Percentiles rank a stretch among this genome's conserved stretches.
Evolutionary conservation across 2,113 vertebrate species (phyloP).

Genomic region (Lepisosteus oculatus): DNA sequence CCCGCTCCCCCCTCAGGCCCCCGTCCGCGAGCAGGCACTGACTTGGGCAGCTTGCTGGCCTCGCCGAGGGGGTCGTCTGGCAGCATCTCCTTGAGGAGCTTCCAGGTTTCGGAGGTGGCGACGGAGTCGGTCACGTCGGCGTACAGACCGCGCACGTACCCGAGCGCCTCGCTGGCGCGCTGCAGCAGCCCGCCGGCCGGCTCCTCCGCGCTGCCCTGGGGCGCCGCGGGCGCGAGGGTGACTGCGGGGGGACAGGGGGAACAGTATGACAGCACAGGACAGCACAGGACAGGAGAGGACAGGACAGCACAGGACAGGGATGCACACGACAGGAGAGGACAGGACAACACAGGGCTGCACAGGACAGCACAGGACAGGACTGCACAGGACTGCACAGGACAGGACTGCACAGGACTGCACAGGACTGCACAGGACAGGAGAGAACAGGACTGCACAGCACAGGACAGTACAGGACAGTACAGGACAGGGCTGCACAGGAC

Average conservation of each 20-base stretch:
- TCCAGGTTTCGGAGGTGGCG: neutral
- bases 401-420: no score
- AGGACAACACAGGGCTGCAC: no score
- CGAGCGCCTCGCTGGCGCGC: conserved; percentile 10
- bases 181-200: conserved; percentile 32
- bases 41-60: conserved; percentile 9
- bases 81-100: neutral
- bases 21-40: neutral
- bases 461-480: no score
- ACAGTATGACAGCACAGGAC: no score
- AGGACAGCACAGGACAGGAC: no score
- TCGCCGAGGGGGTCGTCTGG: neutral
- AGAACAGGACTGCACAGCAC: no score
- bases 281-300: no score
- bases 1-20: conserved; percentile 3
- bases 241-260: neutral
- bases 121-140: conserved; percentile 34
- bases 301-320: no score
- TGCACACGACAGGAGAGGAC: no score
- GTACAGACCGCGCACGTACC: conserved; percentile 19
- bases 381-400: no score
- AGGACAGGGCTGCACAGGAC: no score
- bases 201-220: neutral
- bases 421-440: no score
- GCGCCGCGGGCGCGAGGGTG: neutral